Evolutionary conservation across 1,140 invertebrate species (phyloP), one percentile per base, ranked within the genome.

Genomic region (Gryllus bimaculatus): DNA sequence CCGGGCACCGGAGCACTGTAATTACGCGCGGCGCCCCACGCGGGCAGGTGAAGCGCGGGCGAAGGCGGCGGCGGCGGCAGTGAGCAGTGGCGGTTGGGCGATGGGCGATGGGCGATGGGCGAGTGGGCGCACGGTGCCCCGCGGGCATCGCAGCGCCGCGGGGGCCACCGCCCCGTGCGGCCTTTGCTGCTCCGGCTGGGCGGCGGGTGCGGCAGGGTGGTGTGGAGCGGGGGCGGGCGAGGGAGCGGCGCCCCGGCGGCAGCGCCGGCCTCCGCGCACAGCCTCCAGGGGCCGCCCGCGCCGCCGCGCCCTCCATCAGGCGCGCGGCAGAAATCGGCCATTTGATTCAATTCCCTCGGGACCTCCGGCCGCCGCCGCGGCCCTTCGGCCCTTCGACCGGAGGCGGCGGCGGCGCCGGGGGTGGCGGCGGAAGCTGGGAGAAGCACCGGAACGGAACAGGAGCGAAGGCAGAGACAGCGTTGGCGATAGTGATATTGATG

Each of bases 341-440:
- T 77, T 77, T 77, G 76, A 77, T 77, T 77, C 76, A 48, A 77
- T 77, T 77, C 76, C 76, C 76, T 12, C 12, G 76, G 13, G 76
- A 18, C 8, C 18, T 26, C 48, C 39, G 75, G 75, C 75, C n/a
- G 13, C 75, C n/a, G 13, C 26, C 26, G 26, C 26, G 26, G 26
- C 26, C 26, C 26, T 39, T 39, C 26, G 26, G 26, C 26, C 26
- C 26, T 39, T 39, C 26, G 1, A 5, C 26, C n/a, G n/a, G n/a
- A n/a, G 15, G 49, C 49, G 49, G 8, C 8, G 49, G 49, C 49
- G 15, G 49, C 49, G 49, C 15, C 49, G 15, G 49, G 8, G 15
- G 49, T 54, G 49, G 49, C 15, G 49, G 15, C 15, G 49, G 49
- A 8, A 8, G 49, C 8, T 8, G 49, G 49, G 49, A 66, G 54